These are phyloP conservation scores for Pogonognathellus flavescens DNA, from an alignment of 1,140 invertebrate species.

Conservation along the genomic window DNA sequence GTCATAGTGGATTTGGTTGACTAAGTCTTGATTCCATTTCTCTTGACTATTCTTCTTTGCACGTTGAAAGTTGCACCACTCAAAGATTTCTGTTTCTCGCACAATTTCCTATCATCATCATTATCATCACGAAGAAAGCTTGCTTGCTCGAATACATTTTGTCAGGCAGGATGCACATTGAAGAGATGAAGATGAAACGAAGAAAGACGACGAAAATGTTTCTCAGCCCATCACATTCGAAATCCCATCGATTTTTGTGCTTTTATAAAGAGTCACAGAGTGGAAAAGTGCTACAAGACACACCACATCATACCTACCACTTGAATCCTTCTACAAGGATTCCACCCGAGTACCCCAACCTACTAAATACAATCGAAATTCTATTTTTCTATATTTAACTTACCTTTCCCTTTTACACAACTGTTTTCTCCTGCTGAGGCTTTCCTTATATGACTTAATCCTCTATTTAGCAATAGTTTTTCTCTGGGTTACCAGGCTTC, in stretches of 20 bases:
- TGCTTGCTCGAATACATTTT: constrained; percentile 43
- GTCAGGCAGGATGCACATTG: background rate
- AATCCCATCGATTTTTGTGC: constrained; percentile 53
- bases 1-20: no score
- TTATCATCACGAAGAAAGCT: constrained; percentile 45
- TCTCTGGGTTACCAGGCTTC: no score
- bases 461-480: no score
- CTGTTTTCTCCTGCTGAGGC: no score
- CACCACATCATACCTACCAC: background rate
- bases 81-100: constrained; percentile 44
- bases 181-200: background rate
- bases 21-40: no score
- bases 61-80: no score
- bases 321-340: background rate
- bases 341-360: no score
- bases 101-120: constrained; percentile 56
- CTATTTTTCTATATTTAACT: no score
- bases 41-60: no score
- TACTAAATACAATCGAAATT: no score
- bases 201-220: background rate
- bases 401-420: no score
- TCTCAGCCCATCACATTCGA: background rate
- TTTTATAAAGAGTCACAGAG: background rate
- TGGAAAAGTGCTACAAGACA: constrained; percentile 17
- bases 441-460: no score